These are phyloP conservation scores for Myrmecophaga tridactyla DNA, from an alignment of 2,113 vertebrate species.

Conservation along the genomic window DNA sequence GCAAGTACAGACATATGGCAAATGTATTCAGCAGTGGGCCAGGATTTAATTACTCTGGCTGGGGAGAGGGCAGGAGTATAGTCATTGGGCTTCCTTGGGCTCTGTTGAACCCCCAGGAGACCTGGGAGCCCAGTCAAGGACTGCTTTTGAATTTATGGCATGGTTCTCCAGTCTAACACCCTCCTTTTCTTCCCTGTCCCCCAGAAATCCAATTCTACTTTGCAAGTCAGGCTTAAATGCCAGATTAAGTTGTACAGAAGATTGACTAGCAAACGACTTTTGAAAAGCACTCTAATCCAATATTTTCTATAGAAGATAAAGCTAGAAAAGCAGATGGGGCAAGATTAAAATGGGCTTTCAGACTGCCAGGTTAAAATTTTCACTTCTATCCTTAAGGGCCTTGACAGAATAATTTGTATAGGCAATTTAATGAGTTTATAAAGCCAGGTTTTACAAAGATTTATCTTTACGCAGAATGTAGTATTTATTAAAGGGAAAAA, in stretches of 20 bases:
- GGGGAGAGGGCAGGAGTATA: fast-evolving
- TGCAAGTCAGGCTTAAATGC: neutral
- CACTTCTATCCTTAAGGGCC: conserved; percentile 3
- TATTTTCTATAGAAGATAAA: neutral
- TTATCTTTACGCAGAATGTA: neutral
- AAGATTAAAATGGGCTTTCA: conserved; percentile 41
- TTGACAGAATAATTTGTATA: neutral
- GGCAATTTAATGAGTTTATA: neutral
- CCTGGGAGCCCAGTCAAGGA: neutral
- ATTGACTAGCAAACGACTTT: neutral
- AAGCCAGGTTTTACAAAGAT: neutral
- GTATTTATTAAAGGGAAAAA: neutral
- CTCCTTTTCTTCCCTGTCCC: too few relatives aligned
- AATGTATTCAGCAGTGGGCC: neutral
- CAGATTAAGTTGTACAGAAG: neutral
- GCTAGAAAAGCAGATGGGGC: neutral
- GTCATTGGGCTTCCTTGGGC: neutral
- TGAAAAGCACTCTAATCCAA: neutral
- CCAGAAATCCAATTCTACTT: neutral
- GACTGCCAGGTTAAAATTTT: neutral
- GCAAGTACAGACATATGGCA: neutral
- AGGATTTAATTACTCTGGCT: neutral
- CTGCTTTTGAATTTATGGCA: neutral
- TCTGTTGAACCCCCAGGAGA: neutral
- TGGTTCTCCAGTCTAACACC: neutral